Percentiles rank a stretch among this genome's conserved stretches.
Evolutionary conservation across 2,888 invertebrate genomes (phyloP).

Genomic region (Brachycybe producta): DNA sequence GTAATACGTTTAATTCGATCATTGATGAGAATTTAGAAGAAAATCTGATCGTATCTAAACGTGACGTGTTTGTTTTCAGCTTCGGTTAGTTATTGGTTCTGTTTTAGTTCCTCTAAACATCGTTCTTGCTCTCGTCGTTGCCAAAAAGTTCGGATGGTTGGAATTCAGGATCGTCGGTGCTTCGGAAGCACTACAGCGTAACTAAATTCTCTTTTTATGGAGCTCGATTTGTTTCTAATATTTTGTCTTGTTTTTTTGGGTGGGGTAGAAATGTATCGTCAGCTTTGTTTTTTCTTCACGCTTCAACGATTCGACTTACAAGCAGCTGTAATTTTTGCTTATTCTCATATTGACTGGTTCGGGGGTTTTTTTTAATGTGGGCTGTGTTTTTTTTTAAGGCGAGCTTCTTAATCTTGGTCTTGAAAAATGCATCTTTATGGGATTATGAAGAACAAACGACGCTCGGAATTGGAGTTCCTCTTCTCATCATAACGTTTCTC

Average conservation of each 20-base stretch:
- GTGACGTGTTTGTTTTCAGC: background rate
- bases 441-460: conserved; percentile 25
- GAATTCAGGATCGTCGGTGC: conserved; percentile 31
- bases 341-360: background rate
- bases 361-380: background rate
- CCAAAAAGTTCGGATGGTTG: conserved; percentile 28
- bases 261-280: conserved; percentile 30
- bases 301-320: conserved; percentile 32
- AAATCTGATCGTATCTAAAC: background rate
- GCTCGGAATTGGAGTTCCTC: conserved; percentile 25
- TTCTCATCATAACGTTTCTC: background rate
- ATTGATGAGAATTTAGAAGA: background rate
- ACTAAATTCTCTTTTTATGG: conserved; percentile 19
- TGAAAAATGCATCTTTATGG: conserved; percentile 27
- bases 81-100: conserved; percentile 23
- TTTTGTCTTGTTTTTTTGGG: background rate
- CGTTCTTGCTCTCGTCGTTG: conserved; percentile 26
- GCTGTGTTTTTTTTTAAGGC: conserved; percentile 24
- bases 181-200: conserved; percentile 28
- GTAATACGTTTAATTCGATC: background rate
- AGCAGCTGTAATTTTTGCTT: conserved; percentile 28
- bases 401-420: conserved; percentile 28
- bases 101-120: conserved; percentile 29
- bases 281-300: conserved; percentile 30
- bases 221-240: background rate